Percentiles rank a stretch among this genome's conserved stretches.
These are phyloP conservation scores for Kuschelorhynchus macadamiae DNA, from an alignment of 2,888 invertebrate species.

Conservation along the genomic window DNA sequence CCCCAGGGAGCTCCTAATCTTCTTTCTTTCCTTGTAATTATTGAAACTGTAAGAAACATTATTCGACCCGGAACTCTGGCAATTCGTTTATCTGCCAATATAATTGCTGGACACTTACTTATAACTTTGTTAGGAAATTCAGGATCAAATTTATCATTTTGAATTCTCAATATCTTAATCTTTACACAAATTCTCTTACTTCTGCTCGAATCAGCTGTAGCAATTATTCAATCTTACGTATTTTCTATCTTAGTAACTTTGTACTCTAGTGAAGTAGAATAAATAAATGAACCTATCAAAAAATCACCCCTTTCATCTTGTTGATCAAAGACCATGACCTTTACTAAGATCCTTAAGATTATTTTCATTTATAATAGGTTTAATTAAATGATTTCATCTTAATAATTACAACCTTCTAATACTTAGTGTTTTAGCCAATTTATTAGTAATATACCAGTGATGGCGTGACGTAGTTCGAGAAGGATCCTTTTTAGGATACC, in stretches of 20 bases:
- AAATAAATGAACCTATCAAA: slow-evolving; percentile 70
- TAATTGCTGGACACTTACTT: slow-evolving; percentile 81
- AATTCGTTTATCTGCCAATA: slow-evolving; percentile 82
- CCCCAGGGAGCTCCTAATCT: slow-evolving; percentile 78
- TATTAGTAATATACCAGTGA: slow-evolving; percentile 76
- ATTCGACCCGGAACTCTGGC: slow-evolving; percentile 75
- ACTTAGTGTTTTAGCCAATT: slow-evolving; percentile 69
- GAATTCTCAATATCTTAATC: slow-evolving; percentile 58
- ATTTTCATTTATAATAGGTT: slow-evolving; percentile 72
- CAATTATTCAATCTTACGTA: slow-evolving; percentile 78
- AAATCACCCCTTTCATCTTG: slow-evolving; percentile 78
- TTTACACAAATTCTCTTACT: slow-evolving; percentile 63
- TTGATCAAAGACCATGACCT: slow-evolving; percentile 78
- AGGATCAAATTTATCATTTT: slow-evolving; percentile 56
- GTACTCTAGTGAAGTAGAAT: slow-evolving; percentile 81
- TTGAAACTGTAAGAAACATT: slow-evolving; percentile 78
- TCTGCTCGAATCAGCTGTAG: slow-evolving; percentile 69
- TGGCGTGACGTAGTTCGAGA: slow-evolving; percentile 80
- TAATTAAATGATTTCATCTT: slow-evolving; percentile 76
- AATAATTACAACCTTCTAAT: slow-evolving; percentile 71
- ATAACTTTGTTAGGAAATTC: slow-evolving; percentile 74
- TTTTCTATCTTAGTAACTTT: slow-evolving; percentile 76
- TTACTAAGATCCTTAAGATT: slow-evolving; percentile 74
- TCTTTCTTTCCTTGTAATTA: slow-evolving; percentile 82
- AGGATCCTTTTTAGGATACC: slow-evolving; percentile 77